A percentile compares a stretch with the other conserved stretches of the same genome.
These are phyloP conservation scores for Lagodon rhomboides DNA, from an alignment of 2,797 vertebrate genomes.

Conservation along the genomic window DNA sequence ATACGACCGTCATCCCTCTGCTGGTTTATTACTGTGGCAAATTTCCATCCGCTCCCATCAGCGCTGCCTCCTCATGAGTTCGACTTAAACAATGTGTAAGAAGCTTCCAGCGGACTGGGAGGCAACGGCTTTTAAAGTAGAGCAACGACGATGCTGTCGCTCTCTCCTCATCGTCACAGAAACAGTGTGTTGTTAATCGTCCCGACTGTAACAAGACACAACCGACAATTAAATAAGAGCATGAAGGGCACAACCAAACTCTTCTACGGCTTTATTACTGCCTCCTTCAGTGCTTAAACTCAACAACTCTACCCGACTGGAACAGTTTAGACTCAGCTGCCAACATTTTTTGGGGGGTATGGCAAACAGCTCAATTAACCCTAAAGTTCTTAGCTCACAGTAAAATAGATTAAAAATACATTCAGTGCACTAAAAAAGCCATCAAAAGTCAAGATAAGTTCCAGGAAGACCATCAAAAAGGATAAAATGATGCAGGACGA, in stretches of 20 bases:
- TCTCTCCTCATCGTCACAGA: neutral
- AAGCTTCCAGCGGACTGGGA: neutral
- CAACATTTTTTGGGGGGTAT: no score
- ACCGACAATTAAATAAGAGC: no score
- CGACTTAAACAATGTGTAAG: neutral
- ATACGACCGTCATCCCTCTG: slow-evolving; percentile 1
- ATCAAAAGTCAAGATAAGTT: no score
- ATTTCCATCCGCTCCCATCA: slow-evolving; percentile 43
- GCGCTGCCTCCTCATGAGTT: neutral
- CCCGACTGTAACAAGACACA: no score
- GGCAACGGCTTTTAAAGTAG: no score
- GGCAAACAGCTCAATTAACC: no score
- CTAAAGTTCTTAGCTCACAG: no score
- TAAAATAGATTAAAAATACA: no score
- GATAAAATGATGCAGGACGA: no score
- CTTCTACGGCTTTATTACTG: neutral
- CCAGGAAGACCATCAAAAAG: no score
- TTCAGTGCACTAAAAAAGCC: no score
- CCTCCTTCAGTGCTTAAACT: neutral
- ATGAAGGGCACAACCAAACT: neutral
- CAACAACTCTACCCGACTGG: neutral
- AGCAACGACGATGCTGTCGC: no score
- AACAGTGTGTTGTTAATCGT: neutral
- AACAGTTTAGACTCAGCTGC: neutral
- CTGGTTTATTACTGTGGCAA: slow-evolving; percentile 34